Base-by-base conservation (phyloP, 2,113 vertebrate genomes). In the Percina caprodes region DNA sequence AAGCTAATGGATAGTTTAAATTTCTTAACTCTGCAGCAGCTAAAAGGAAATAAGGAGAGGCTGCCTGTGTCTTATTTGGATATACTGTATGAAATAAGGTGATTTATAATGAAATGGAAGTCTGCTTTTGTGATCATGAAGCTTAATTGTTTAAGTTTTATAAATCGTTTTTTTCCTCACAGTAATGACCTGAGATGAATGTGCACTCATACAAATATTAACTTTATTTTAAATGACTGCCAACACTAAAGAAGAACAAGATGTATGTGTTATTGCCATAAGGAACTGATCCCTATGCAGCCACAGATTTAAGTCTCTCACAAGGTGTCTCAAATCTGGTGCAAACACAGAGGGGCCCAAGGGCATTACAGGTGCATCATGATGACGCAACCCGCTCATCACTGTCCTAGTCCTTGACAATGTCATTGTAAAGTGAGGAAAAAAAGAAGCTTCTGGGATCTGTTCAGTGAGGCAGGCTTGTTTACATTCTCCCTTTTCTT, bases 1-100 rank as follows among this genome's bases (percentile, higher is more conserved):
- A 86, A 88, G 84, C 86, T 90, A 91, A 94, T 91, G 87, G 89
- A 85, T 92, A 72, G 80, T 86, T 87, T 85, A 67, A 88, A 90
- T 90, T 85, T 79, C 83, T 80, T 81, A 91, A 89, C 80, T 84
- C 78, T 87, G 80, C 74, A 63, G 82, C 79, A 83, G 77, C 80
- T 84, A 74, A 90, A 86, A 84, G 70, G 84, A 73, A 85, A 84
- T 55, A 55, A 79, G 61, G 49, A 69, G 77, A 48, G 61, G 69
- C 60, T 48, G 73, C 52, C 82, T 87, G 76, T 12, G 67, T 91
- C 70, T 79, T 68, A 88, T 87, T 80, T 89, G 75, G 73, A 87
- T 80, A 69, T 80, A n/a, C n/a, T n/a, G n/a, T n/a, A 73, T 76
- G 35, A 68, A 87, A 84, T 80, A n/a, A 80, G 82, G 65, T 82